Conservation (phyloP, 2,113 vertebrate species). For the Myrmecobius fasciatus region DNA sequence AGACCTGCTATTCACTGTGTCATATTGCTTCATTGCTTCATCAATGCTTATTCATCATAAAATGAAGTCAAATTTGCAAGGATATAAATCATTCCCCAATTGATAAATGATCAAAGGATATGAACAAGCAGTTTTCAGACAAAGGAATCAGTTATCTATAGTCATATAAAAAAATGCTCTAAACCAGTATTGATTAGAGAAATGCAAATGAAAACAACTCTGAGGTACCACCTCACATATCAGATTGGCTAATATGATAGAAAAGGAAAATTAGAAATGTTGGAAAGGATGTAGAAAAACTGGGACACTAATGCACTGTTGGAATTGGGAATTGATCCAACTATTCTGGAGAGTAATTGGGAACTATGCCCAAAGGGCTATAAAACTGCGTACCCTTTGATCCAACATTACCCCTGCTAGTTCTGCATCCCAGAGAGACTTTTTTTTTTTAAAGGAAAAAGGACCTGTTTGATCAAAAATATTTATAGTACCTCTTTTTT, state of each 20-base stretch:
- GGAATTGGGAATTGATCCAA: neutral
- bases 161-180: neutral
- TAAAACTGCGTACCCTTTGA: neutral
- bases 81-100: neutral
- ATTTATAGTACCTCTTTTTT: too few species aligned
- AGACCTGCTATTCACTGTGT: neutral
- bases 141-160: neutral
- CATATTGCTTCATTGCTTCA: too few species aligned
- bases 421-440: neutral
- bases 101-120: neutral
- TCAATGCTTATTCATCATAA: too few species aligned
- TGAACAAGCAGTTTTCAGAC: neutral
- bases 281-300: neutral
- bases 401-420: too few species aligned
- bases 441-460: neutral
- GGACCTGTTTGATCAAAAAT: too few species aligned
- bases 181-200: neutral
- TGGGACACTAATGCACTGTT: neutral
- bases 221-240: neutral
- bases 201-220: neutral
- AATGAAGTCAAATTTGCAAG: neutral
- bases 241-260: neutral
- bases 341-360: neutral
- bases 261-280: neutral
- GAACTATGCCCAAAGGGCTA: neutral